These are phyloP conservation scores for Ophion ellenae DNA, from an alignment of 2,888 invertebrate genomes.

Conservation along the genomic window DNA sequence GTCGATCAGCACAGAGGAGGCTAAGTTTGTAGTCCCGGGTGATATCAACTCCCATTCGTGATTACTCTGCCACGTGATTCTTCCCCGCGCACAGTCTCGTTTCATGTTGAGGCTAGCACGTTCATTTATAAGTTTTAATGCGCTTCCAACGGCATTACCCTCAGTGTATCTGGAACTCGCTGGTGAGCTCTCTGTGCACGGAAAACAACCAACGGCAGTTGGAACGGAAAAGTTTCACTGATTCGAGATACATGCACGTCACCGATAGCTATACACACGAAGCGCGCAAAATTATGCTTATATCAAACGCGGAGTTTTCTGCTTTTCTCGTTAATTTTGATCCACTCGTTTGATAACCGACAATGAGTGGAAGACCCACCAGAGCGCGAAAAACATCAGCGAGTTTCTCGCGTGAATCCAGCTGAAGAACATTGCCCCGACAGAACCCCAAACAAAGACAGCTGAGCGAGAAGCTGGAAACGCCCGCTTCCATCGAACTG, in stretches of 20 bases:
- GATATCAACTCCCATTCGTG: conserved; percentile 45
- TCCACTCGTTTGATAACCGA: not conserved
- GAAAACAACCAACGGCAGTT: conserved; percentile 4
- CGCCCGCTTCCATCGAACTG: not conserved
- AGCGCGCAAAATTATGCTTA: not conserved
- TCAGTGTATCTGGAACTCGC: not conserved
- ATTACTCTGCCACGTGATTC: conserved; percentile 45
- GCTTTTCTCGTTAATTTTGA: not conserved
- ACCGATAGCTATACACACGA: not conserved
- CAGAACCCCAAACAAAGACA: too few relatives aligned
- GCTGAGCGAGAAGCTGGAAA: not conserved
- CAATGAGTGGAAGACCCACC: not conserved
- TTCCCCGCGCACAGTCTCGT: conserved; percentile 21
- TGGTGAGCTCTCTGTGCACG: conserved; percentile 2
- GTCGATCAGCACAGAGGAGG: not conserved
- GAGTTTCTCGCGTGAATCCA: not conserved
- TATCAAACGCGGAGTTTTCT: not conserved
- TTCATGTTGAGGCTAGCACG: conserved; percentile 17
- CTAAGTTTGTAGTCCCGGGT: conserved; percentile 26
- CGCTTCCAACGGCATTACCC: conserved; percentile 37
- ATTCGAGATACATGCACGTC: not conserved
- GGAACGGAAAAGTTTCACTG: conserved; percentile 34
- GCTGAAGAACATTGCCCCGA: not conserved
- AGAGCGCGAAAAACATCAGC: not conserved
- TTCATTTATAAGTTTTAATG: conserved; percentile 64